phyloP scores from a whole-genome alignment of 2,888 invertebrate species.

The Lordiphosa andalusiaca region DNA sequence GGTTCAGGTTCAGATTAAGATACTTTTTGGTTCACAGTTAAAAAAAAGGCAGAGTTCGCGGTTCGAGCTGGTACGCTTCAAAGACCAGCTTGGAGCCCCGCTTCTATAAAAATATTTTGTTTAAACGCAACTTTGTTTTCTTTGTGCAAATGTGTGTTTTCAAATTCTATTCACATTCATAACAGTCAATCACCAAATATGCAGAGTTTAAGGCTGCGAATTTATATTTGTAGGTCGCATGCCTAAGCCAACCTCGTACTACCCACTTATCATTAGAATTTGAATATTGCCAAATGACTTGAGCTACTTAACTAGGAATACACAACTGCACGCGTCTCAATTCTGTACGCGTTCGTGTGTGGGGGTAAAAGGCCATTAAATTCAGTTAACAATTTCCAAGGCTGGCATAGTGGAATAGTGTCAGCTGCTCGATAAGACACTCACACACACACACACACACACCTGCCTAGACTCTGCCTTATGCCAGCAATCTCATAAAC shows the following conservation, averaged over 20 bases:
- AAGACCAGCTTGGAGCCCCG: too few relatives aligned
- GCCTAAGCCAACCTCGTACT: background rate
- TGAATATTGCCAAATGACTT: slow-evolving; percentile 5
- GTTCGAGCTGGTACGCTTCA: too few relatives aligned
- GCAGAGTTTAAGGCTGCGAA: background rate
- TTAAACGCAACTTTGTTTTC: too few relatives aligned
- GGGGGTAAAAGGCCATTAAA: slow-evolving; percentile 10
- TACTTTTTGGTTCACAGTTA: too few relatives aligned
- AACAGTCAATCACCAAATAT: slow-evolving; percentile 3
- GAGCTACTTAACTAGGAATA: slow-evolving; percentile 1
- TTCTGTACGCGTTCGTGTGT: background rate
- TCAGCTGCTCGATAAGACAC: slow-evolving; percentile 6
- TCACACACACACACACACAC: background rate
- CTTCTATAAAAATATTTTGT: too few relatives aligned
- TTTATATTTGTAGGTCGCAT: slow-evolving; percentile 4
- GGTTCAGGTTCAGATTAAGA: too few relatives aligned
- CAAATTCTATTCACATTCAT: background rate
- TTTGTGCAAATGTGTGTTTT: too few relatives aligned
- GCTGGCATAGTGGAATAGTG: slow-evolving; percentile 3
- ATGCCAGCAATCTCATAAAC: slow-evolving; percentile 3
- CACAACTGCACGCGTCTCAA: slow-evolving; percentile 1
- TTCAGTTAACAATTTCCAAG: slow-evolving; percentile 15
- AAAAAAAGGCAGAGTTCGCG: too few relatives aligned
- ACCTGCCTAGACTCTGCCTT: slow-evolving; percentile 2
- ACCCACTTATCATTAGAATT: slow-evolving; percentile 10